A percentile compares a stretch with the other conserved stretches of the same genome.
These are phyloP conservation scores for Cantharis rufa DNA, from an alignment of 2,888 invertebrate genomes.

Conservation along the genomic window DNA sequence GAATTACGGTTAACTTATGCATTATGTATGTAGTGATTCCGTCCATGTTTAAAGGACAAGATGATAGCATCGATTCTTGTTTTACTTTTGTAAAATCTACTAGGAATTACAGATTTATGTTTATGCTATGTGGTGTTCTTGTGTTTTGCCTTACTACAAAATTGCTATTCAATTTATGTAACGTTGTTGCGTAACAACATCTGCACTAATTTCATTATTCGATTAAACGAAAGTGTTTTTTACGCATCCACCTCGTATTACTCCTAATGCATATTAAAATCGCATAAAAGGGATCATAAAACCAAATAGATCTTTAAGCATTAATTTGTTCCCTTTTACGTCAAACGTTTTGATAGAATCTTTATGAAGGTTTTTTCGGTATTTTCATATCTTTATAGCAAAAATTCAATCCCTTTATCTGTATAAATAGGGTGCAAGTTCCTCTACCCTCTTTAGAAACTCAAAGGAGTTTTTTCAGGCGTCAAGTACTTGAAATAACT, in stretches of 20 bases:
- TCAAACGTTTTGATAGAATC: neutral
- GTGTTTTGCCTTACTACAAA: neutral
- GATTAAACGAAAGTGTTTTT: neutral
- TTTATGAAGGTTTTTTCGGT: neutral
- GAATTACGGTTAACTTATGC: constrained; percentile 10
- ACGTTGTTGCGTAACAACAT: neutral
- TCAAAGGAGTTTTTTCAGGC: neutral
- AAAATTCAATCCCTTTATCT: neutral
- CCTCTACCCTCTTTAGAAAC: neutral
- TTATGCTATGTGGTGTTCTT: neutral
- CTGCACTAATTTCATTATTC: neutral
- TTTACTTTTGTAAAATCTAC: constrained; percentile 6
- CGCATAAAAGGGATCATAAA: neutral
- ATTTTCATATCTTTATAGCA: neutral
- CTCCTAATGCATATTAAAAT: neutral
- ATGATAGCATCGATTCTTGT: constrained; percentile 21
- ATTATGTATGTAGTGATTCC: constrained; percentile 23
- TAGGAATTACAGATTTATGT: constrained; percentile 18
- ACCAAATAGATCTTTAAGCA: neutral
- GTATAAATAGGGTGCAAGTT: neutral
- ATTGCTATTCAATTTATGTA: neutral
- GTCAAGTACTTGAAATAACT: neutral
- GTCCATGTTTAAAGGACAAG: constrained; percentile 28
- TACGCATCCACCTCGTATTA: neutral
- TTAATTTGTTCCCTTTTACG: neutral